Conservation (phyloP, 2,888 invertebrate species). For the Scaptomyza flava region DNA sequence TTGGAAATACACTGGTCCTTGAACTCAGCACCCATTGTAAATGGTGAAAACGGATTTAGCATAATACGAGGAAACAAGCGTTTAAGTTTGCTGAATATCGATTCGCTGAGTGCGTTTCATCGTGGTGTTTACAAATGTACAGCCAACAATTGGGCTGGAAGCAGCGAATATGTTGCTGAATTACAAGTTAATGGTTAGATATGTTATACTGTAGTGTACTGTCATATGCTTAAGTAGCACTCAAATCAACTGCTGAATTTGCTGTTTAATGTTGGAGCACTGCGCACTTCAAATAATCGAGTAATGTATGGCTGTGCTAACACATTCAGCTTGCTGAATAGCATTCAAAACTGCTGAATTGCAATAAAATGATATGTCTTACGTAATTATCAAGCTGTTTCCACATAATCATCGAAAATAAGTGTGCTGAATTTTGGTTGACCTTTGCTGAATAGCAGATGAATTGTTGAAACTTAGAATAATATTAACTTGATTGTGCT, state of each 20-base stretch:
- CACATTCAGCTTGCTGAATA: constrained; percentile 13
- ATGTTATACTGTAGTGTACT: constrained; percentile 9
- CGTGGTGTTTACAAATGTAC: constrained; percentile 91
- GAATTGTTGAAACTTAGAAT: neutral
- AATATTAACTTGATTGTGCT: neutral
- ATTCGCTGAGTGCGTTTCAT: constrained; percentile 88
- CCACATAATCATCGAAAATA: neutral
- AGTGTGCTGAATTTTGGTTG: constrained; percentile 1
- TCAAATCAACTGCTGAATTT: constrained; percentile 38
- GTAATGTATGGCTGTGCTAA: constrained; percentile 11
- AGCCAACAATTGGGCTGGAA: constrained; percentile 89
- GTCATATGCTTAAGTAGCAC: constrained; percentile 45
- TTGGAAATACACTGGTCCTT: constrained; percentile 90
- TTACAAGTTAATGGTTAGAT: constrained; percentile 87
- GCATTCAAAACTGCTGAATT: constrained; percentile 25
- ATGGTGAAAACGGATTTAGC: constrained; percentile 84
- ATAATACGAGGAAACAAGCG: constrained; percentile 81
- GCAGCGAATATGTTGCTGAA: constrained; percentile 87
- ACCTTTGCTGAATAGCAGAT: constrained; percentile 4
- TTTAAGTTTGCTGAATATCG: constrained; percentile 85
- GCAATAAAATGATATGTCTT: neutral
- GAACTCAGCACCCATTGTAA: constrained; percentile 85
- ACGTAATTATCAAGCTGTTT: constrained; percentile 24
- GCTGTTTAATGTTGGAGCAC: constrained; percentile 61
- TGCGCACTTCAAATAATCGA: constrained; percentile 25